These are phyloP conservation scores for Callyntrura guangdongensis DNA, from an alignment of 2,888 invertebrate species.

Conservation along the genomic window DNA sequence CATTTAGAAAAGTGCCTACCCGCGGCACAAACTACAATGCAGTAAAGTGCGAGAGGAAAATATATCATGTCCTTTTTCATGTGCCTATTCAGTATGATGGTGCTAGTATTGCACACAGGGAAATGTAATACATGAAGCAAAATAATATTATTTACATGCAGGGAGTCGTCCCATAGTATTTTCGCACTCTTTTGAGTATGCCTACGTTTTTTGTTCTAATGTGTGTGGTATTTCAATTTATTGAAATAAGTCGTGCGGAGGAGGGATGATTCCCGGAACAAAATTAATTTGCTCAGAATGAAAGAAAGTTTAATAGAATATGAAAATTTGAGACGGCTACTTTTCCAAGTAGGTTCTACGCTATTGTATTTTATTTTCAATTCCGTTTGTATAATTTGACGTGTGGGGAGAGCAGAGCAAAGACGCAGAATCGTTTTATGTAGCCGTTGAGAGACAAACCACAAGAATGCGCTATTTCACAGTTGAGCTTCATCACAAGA, in stretches of 20 bases:
- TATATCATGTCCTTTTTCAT: neutral
- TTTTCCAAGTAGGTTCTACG: no score
- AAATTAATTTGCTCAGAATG: conserved; percentile 40
- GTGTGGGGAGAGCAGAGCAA: no score
- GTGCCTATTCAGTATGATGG: neutral
- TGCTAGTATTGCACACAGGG: neutral
- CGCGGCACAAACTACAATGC: neutral
- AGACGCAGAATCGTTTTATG: no score
- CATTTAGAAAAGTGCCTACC: neutral
- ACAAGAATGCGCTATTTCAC: no score
- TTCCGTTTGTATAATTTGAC: no score
- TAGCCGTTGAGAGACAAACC: no score
- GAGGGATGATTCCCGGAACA: neutral
- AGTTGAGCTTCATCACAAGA: no score
- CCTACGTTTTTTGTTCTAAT: neutral
- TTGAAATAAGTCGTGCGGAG: conserved; percentile 27
- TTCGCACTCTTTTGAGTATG: neutral
- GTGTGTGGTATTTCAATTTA: conserved; percentile 19
- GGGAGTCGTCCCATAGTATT: neutral
- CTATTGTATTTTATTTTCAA: no score
- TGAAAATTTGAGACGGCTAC: neutral
- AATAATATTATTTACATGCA: neutral
- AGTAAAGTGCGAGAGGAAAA: neutral
- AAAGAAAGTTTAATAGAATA: conserved; percentile 32
- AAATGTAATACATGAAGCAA: conserved; percentile 12